Percentiles rank a stretch among this genome's conserved stretches.
These are phyloP conservation scores for Pentalonia nigronervosa DNA, from an alignment of 1,140 invertebrate species.

Conservation along the genomic window DNA sequence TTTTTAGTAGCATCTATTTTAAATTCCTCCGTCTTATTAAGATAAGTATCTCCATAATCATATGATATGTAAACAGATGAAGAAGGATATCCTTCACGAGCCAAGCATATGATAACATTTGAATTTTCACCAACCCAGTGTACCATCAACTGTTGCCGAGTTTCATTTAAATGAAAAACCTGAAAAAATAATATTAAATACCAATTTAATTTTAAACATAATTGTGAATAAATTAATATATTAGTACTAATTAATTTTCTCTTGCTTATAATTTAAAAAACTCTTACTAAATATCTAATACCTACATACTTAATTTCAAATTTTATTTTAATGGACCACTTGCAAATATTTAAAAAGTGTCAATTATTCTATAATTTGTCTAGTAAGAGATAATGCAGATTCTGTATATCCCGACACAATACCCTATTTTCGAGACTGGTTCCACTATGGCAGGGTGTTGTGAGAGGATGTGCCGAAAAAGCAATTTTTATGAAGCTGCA, in stretches of 20 bases:
- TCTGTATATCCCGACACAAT: no score
- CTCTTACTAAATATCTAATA: no score
- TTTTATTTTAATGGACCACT: no score
- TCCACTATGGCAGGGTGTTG: no score
- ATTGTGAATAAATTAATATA: not conserved
- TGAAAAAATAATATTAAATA: constrained; percentile 62
- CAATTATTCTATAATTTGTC: no score
- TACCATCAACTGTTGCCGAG: constrained; percentile 86
- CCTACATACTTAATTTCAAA: no score
- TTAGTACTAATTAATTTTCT: not conserved
- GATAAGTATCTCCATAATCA: constrained; percentile 83
- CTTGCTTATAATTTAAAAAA: not conserved
- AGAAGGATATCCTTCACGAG: constrained; percentile 71
- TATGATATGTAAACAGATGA: constrained; percentile 85
- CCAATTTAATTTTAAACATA: not conserved
- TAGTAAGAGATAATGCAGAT: no score
- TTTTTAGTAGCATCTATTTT: constrained; percentile 66
- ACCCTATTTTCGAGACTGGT: no score
- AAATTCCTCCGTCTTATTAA: constrained; percentile 76
- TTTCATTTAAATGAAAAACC: constrained; percentile 79
- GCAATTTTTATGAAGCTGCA: no score
- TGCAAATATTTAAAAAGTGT: no score
- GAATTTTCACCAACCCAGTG: constrained; percentile 88
- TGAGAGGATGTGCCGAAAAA: no score
- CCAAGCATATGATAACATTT: constrained; percentile 85